Conservation (phyloP, 2,888 invertebrate species). For the Microdon myrmicae region DNA sequence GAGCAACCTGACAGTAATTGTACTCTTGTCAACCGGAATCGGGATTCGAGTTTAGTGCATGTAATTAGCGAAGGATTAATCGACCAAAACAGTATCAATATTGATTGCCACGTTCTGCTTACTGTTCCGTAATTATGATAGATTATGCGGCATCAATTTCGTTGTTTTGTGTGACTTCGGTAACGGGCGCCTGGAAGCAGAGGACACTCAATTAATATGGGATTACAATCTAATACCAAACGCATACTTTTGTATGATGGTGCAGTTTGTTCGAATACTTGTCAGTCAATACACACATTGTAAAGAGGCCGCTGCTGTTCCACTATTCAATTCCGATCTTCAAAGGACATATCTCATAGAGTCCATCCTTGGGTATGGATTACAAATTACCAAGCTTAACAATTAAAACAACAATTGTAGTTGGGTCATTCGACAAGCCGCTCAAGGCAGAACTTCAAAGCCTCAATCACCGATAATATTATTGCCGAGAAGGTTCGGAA, state of each 20-base stretch:
- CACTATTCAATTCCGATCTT: no score
- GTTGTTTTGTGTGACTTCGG: constrained; percentile 1
- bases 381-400: no score
- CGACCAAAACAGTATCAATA: constrained; percentile 52
- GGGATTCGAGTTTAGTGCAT: constrained; percentile 43
- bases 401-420: no score
- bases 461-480: no score
- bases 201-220: constrained; percentile 41
- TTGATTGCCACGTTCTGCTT: constrained; percentile 47
- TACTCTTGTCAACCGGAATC: background rate
- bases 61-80: constrained; percentile 52
- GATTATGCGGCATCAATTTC: constrained; percentile 48
- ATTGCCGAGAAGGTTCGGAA: no score
- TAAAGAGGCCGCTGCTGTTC: no score
- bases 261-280: no score
- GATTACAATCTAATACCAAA: constrained; percentile 35
- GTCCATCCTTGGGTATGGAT: no score
- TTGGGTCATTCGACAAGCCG: no score
- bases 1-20: constrained; percentile 20
- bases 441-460: no score
- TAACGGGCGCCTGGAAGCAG: background rate
- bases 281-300: no score
- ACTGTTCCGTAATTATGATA: constrained; percentile 51
- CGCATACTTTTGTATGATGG: constrained; percentile 42
- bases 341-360: no score